phyloP scores from a whole-genome alignment of 2,113 vertebrate genomes.

The Apodemus sylvaticus region DNA sequence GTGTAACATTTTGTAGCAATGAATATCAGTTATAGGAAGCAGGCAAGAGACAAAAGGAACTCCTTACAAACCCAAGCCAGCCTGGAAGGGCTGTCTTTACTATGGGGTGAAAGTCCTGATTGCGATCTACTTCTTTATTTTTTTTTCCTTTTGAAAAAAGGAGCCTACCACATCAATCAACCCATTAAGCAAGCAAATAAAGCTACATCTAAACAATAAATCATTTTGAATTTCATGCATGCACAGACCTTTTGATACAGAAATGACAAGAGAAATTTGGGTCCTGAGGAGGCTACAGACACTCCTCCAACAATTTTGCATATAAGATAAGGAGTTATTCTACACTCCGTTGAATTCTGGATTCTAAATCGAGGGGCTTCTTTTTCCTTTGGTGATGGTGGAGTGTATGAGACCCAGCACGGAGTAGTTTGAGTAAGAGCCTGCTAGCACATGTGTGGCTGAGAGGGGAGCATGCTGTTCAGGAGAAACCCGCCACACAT shows the following conservation, averaged over 20 bases:
- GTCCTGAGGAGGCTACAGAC: slow-evolving; percentile 22
- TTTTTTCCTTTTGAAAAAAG: background rate
- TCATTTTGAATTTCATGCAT: slow-evolving; percentile 72
- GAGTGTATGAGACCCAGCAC: background rate
- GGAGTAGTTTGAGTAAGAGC: background rate
- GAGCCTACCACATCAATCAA: slow-evolving; percentile 74
- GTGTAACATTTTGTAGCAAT: slow-evolving; percentile 34
- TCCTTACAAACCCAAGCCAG: slow-evolving; percentile 67
- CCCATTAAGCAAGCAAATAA: slow-evolving; percentile 81
- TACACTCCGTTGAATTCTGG: slow-evolving; percentile 50
- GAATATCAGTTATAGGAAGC: slow-evolving; percentile 62
- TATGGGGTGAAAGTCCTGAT: slow-evolving; percentile 67
- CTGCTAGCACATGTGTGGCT: background rate
- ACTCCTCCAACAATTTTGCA: background rate
- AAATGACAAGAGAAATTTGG: slow-evolving; percentile 72
- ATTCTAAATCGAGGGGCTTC: slow-evolving; percentile 30
- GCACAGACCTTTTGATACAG: slow-evolving; percentile 71
- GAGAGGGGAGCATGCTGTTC: slow-evolving; percentile 62
- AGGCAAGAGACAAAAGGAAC: slow-evolving; percentile 62
- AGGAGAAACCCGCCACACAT: slow-evolving; percentile 51
- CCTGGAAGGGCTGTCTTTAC: slow-evolving; percentile 56
- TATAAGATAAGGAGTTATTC: background rate
- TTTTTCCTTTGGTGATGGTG: background rate
- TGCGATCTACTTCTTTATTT: slow-evolving; percentile 70
- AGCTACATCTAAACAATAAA: slow-evolving; percentile 80